Evolutionary conservation across 2,797 vertebrate genomes (phyloP).

Genomic region (Ara ararauna): DNA sequence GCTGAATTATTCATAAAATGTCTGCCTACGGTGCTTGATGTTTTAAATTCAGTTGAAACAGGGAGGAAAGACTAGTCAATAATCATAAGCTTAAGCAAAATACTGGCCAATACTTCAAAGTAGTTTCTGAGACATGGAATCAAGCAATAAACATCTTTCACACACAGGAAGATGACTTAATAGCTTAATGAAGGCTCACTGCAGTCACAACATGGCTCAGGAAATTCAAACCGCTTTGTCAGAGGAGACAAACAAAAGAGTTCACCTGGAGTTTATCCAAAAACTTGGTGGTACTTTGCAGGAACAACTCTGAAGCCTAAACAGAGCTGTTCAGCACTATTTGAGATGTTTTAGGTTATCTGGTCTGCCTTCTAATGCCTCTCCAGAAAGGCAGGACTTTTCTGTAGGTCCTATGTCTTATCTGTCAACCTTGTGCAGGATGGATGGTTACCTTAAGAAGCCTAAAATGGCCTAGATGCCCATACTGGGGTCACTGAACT

Average conservation of each 20-base stretch:
- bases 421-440: not conserved
- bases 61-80: not conserved
- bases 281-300: not conserved
- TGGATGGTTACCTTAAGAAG: not conserved
- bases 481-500: not conserved
- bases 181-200: slow-evolving; percentile 2
- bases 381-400: not conserved
- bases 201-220: not conserved
- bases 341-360: not conserved
- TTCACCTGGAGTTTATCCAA: not conserved
- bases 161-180: slow-evolving; percentile 6
- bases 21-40: not conserved
- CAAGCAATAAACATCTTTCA: not conserved
- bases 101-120: slow-evolving; percentile 16
- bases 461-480: not conserved
- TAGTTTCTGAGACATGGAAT: not conserved
- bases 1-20: not conserved
- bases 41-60: not conserved
- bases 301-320: not conserved
- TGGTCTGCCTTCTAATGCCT: not conserved
- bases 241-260: not conserved
- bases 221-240: slow-evolving; percentile 28
- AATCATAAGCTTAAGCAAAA: slow-evolving; percentile 5
- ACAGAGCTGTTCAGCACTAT: not conserved
- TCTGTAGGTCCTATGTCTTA: not conserved